These are phyloP conservation scores for Callyntrura guangdongensis DNA, from an alignment of 2,888 invertebrate genomes.

Conservation along the genomic window DNA sequence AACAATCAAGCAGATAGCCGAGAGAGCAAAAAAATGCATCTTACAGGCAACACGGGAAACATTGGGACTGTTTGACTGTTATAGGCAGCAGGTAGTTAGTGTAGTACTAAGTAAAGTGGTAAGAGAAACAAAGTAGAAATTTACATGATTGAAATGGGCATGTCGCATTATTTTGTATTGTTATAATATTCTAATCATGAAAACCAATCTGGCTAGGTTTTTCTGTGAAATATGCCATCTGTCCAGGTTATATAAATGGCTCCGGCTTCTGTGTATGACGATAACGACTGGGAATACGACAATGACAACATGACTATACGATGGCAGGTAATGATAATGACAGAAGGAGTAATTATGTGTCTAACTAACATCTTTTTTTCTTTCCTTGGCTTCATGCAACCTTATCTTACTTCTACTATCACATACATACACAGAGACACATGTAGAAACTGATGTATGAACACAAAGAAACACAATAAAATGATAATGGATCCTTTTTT, in stretches of 20 bases:
- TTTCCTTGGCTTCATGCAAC: neutral
- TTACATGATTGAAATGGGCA: conserved; percentile 44
- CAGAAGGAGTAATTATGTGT: conserved; percentile 7
- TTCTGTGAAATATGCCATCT: conserved; percentile 69
- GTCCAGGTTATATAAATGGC: conserved; percentile 30
- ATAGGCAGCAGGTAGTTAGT: too few relatives aligned
- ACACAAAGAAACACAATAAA: neutral
- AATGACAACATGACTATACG: neutral
- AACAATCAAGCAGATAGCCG: conserved; percentile 22
- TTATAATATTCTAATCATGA: conserved; percentile 34
- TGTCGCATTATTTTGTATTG: conserved; percentile 25
- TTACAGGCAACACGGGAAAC: too few relatives aligned
- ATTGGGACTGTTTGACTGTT: too few relatives aligned
- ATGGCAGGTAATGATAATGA: neutral
- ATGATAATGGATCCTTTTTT: neutral
- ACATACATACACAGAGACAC: neutral
- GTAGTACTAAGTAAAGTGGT: neutral
- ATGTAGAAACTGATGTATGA: neutral
- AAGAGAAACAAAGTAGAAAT: conserved; percentile 36
- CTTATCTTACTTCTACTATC: neutral
- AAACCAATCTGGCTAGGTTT: conserved; percentile 49
- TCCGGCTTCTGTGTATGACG: conserved; percentile 14
- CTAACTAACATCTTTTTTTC: too few relatives aligned
- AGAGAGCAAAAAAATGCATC: neutral
- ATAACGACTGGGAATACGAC: neutral